These are phyloP conservation scores for Ctena decussata DNA, from an alignment of 2,888 invertebrate species.

Conservation along the genomic window DNA sequence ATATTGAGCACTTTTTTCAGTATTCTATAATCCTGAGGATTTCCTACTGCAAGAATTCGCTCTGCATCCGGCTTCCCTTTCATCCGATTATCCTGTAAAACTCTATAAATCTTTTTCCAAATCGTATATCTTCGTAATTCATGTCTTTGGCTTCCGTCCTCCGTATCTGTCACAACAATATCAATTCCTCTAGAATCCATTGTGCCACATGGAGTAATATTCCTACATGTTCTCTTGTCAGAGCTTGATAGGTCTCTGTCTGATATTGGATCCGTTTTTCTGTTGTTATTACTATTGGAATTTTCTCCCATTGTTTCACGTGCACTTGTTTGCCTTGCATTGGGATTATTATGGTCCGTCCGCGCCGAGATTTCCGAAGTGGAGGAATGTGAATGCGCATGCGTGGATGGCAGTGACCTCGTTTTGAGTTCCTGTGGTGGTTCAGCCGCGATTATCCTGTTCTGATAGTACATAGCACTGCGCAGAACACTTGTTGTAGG, in stretches of 20 bases:
- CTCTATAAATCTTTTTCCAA: slow-evolving; percentile 66
- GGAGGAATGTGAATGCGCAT: not conserved
- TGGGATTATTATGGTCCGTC: not conserved
- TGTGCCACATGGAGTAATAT: slow-evolving; percentile 18
- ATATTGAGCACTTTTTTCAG: slow-evolving; percentile 83
- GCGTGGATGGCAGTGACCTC: slow-evolving; percentile 10
- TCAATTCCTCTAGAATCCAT: slow-evolving; percentile 78
- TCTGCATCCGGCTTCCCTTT: slow-evolving; percentile 72
- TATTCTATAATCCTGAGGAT: slow-evolving; percentile 74
- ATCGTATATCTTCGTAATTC: slow-evolving; percentile 58
- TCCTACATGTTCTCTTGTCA: not conserved
- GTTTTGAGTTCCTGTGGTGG: slow-evolving; percentile 25
- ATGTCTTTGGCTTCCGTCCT: slow-evolving; percentile 59
- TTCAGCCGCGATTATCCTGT: slow-evolving; percentile 60
- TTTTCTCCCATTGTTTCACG: slow-evolving; percentile 19
- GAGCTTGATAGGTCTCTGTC: not conserved
- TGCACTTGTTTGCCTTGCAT: not conserved
- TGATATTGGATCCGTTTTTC: slow-evolving; percentile 2
- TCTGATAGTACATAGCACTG: slow-evolving; percentile 65
- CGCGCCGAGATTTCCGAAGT: not conserved
- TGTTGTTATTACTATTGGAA: slow-evolving; percentile 53
- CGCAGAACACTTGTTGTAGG: slow-evolving; percentile 59
- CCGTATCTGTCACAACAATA: slow-evolving; percentile 74
- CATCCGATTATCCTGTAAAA: slow-evolving; percentile 81
- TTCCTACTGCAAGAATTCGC: slow-evolving; percentile 68